These are phyloP conservation scores for Enteromius radiatus DNA, from an alignment of 2,797 vertebrate species.

Conservation along the genomic window DNA sequence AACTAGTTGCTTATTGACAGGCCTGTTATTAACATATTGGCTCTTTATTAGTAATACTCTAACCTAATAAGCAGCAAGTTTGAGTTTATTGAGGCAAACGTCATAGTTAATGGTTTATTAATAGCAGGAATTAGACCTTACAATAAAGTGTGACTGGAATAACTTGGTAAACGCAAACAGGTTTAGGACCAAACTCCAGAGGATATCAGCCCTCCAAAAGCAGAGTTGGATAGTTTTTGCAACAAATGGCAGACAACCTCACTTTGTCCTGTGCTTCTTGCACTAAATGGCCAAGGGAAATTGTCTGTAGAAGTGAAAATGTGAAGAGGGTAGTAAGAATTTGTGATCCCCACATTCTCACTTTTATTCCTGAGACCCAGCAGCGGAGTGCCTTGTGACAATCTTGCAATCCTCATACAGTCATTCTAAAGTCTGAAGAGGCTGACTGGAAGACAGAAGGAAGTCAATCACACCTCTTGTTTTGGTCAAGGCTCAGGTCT, in stretches of 20 bases:
- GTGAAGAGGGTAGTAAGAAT: constrained; percentile 8
- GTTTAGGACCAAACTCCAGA: background rate
- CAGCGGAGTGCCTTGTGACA: background rate
- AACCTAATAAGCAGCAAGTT: background rate
- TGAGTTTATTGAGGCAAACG: background rate
- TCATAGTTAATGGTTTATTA: background rate
- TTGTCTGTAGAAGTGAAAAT: background rate
- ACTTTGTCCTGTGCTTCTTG: background rate
- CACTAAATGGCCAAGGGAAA: background rate
- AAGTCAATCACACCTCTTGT: constrained; percentile 28
- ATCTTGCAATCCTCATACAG: constrained; percentile 21
- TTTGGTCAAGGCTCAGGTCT: constrained; percentile 11
- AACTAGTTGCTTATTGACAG: background rate
- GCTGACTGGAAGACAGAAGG: constrained; percentile 16
- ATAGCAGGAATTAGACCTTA: background rate
- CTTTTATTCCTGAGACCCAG: background rate
- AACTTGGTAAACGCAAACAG: background rate
- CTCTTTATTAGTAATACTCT: background rate
- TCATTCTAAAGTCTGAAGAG: constrained; percentile 27
- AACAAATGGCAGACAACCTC: background rate
- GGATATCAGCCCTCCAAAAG: background rate
- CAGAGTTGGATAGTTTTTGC: background rate
- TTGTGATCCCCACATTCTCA: background rate
- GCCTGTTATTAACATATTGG: background rate
- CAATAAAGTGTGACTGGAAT: background rate